Conservation (phyloP, 2,888 invertebrate genomes). For the Ommatoiulus sabulosus region DNA sequence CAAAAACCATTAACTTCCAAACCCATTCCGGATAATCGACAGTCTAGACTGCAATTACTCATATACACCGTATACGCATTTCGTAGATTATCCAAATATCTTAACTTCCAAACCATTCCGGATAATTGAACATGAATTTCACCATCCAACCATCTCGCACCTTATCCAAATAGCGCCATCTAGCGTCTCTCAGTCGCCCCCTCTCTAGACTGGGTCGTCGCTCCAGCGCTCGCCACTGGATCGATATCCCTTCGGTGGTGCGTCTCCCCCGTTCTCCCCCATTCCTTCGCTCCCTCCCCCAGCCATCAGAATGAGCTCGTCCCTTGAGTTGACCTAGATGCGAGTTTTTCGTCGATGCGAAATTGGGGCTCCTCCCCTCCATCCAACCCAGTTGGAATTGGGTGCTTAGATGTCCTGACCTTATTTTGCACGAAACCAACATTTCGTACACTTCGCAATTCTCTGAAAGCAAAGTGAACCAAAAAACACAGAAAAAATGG, state of each 20-base stretch:
- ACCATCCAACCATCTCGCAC: too few species aligned
- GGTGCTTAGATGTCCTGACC: slow-evolving; percentile 34
- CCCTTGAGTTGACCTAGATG: slow-evolving; percentile 25
- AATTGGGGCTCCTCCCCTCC: slow-evolving; percentile 25
- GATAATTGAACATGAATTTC: too few species aligned
- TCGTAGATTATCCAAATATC: too few species aligned
- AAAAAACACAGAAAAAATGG: background rate
- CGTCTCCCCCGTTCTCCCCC: too few species aligned
- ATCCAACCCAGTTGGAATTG: background rate
- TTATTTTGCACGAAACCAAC: background rate
- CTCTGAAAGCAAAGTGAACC: background rate
- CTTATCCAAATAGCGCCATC: background rate
- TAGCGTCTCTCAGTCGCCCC: background rate
- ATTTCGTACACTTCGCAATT: background rate
- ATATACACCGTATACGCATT: too few species aligned
- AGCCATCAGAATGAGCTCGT: background rate
- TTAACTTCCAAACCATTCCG: too few species aligned
- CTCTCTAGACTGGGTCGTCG: background rate
- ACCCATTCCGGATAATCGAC: too few species aligned
- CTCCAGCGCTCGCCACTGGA: background rate
- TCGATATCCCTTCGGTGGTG: background rate
- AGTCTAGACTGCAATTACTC: too few species aligned
- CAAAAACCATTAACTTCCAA: too few species aligned
- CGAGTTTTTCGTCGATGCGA: background rate
- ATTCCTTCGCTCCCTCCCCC: background rate